Conservation (phyloP, 2,888 invertebrate genomes). For the Lucinisca nassula region DNA sequence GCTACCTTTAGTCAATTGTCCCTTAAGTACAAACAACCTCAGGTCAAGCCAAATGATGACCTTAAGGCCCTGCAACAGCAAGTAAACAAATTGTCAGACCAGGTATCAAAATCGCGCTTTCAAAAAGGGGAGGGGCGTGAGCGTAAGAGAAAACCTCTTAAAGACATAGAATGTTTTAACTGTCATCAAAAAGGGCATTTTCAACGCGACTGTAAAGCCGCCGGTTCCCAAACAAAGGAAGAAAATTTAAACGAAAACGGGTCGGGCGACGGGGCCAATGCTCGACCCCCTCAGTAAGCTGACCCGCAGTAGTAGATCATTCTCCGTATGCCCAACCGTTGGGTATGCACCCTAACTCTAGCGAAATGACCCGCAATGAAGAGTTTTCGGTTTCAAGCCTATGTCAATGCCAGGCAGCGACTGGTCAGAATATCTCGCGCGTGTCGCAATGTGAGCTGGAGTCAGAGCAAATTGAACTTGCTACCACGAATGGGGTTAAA, state of each 20-base stretch:
- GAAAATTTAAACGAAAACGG: constrained; percentile 28
- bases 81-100: no score
- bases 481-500: no score
- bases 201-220: not conserved
- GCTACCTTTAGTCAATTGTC: no score
- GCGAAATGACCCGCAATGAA: not conserved
- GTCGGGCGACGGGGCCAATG: not conserved
- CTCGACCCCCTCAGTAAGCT: not conserved
- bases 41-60: no score
- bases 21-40: no score
- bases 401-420: not conserved
- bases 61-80: no score
- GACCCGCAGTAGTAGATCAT: not conserved
- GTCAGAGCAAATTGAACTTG: not conserved
- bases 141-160: not conserved
- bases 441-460: not conserved
- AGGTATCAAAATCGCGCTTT: no score
- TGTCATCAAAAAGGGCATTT: not conserved
- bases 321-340: not conserved
- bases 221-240: constrained; percentile 53
- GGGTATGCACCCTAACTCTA: not conserved
- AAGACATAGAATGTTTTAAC: not conserved
- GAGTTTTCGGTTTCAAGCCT: not conserved
- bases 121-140: no score
- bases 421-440: not conserved